Evolutionary conservation across 2,888 invertebrate species (phyloP).

Genomic region (Stratiomys singularior): DNA sequence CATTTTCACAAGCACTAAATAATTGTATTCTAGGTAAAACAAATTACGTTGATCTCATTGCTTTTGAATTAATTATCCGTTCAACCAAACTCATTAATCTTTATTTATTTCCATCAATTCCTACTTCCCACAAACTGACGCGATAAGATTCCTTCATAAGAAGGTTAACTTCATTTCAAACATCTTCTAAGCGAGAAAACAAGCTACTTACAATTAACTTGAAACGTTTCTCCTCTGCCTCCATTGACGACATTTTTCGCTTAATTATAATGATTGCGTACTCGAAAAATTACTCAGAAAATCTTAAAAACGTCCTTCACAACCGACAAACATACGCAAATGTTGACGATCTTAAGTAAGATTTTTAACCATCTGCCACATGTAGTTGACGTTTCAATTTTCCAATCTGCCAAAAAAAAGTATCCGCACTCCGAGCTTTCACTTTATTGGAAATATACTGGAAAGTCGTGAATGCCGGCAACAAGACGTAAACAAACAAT

Average conservation of each 20-base stretch:
- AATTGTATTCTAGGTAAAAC: no score
- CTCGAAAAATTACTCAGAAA: no score
- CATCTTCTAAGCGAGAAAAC: no score
- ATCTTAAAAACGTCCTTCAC: no score
- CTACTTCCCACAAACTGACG: no score
- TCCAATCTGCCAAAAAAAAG: neutral
- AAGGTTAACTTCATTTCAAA: no score
- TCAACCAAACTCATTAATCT: no score
- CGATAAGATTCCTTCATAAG: no score
- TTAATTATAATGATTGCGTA: slow-evolving; percentile 45
- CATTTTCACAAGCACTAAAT: no score
- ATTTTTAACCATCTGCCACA: slow-evolving; percentile 7
- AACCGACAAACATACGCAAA: neutral
- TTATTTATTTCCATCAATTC: no score
- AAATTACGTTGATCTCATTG: no score
- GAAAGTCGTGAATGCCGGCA: neutral
- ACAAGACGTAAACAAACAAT: neutral
- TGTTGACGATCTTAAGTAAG: neutral
- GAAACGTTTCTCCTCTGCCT: slow-evolving; percentile 45
- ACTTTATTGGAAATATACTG: neutral
- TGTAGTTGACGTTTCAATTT: slow-evolving; percentile 10
- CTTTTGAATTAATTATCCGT: no score
- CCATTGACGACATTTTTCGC: slow-evolving; percentile 44
- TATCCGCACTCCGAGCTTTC: neutral
- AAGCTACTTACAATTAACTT: slow-evolving; percentile 44